phyloP scores from a whole-genome alignment of 35 echinoderm and acorn worm genomes.

The Stichopus chloronotus region DNA sequence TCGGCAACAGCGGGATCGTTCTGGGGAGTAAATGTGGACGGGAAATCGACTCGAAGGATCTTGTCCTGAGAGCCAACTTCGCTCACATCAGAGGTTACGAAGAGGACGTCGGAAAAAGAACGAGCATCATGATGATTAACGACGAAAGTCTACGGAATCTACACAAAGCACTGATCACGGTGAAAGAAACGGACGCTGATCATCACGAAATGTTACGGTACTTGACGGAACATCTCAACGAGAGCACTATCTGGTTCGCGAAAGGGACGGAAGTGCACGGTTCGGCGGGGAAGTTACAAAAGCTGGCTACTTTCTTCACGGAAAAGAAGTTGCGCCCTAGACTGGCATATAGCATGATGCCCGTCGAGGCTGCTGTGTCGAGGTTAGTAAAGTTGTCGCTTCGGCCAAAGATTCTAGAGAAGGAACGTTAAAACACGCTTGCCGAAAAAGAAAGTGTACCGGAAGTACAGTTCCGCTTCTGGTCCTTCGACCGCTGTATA shows the following conservation, averaged over 20 bases:
- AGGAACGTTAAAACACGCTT: no score
- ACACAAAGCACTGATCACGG: neutral
- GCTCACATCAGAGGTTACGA: slow-evolving; percentile 6
- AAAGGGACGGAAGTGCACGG: slow-evolving; percentile 12
- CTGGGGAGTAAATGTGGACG: slow-evolving; percentile 33
- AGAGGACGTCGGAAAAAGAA: neutral
- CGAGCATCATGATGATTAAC: slow-evolving; percentile 5
- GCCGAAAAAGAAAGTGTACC: no score
- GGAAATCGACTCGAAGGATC: slow-evolving; percentile 46
- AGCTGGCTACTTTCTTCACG: neutral
- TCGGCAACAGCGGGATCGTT: neutral
- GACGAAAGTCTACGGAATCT: neutral
- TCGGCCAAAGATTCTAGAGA: neutral
- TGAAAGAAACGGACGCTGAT: neutral
- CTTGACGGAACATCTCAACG: neutral
- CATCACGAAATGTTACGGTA: neutral
- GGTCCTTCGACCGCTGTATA: no score
- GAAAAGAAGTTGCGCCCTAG: neutral
- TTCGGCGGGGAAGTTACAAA: slow-evolving; percentile 10
- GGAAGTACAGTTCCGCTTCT: no score
- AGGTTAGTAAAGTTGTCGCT: neutral
- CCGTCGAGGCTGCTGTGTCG: neutral
- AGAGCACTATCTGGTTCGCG: slow-evolving; percentile 7
- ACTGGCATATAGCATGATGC: neutral
- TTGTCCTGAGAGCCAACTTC: neutral